These are phyloP conservation scores for Drosophila birchii DNA, from an alignment of 2,888 invertebrate genomes.

Conservation along the genomic window DNA sequence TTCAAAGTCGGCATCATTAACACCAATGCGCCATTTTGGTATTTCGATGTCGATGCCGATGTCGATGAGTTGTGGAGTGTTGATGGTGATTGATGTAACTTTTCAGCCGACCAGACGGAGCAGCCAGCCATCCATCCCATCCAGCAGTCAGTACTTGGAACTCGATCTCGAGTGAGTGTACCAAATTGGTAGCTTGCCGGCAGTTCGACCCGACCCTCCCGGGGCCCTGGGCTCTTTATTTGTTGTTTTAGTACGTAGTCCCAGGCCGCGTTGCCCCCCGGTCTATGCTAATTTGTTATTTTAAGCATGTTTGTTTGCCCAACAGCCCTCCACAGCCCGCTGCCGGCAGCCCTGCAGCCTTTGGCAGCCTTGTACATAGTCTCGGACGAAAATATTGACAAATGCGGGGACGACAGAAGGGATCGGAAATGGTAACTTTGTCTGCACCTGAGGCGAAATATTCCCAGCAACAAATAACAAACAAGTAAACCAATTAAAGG, in stretches of 20 bases:
- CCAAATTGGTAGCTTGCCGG: slow-evolving; percentile 60
- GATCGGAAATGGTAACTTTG: slow-evolving; percentile 30
- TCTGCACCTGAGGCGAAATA: slow-evolving; percentile 68
- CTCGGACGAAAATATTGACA: slow-evolving; percentile 74
- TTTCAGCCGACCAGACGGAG: slow-evolving; percentile 31
- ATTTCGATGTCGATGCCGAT: slow-evolving; percentile 50
- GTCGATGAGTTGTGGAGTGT: slow-evolving; percentile 46
- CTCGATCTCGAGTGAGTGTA: slow-evolving; percentile 58
- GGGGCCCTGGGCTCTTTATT: slow-evolving; percentile 25
- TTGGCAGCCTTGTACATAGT: slow-evolving; percentile 17
- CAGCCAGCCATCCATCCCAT: slow-evolving; percentile 2
- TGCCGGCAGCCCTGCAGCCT: background rate
- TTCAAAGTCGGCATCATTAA: slow-evolving; percentile 80
- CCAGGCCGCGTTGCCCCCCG: slow-evolving; percentile 17
- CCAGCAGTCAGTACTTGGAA: slow-evolving; percentile 40
- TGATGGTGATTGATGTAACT: slow-evolving; percentile 68
- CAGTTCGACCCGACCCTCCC: slow-evolving; percentile 34
- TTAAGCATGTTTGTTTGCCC: slow-evolving; percentile 79
- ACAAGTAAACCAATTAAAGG: slow-evolving; percentile 75
- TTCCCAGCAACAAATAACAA: slow-evolving; percentile 57
- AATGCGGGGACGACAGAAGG: slow-evolving; percentile 27
- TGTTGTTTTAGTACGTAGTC: slow-evolving; percentile 65
- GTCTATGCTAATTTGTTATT: slow-evolving; percentile 81
- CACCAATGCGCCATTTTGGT: slow-evolving; percentile 72
- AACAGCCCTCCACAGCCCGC: slow-evolving; percentile 29